Evolutionary conservation across 2,888 invertebrate species (phyloP), one percentile per base, ranked within the genome.

Genomic region (Smittia sp.): DNA sequence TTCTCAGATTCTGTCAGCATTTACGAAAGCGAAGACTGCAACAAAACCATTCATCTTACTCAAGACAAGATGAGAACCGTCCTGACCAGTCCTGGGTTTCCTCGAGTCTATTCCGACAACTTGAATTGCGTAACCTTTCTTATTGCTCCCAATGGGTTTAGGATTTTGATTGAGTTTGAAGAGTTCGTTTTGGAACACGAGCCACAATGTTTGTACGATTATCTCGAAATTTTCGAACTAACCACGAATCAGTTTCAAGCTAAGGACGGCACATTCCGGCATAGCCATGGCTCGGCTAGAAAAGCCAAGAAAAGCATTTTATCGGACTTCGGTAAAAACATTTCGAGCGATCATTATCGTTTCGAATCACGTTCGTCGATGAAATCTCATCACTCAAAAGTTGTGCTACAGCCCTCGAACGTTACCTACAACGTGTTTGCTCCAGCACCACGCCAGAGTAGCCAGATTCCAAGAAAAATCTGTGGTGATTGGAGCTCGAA

Each of bases 401-500:
- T 58, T n/a, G 62, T 72, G 32, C 62, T 72, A 9, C 72, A 72
- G 13, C 72, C 72, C 7, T 72, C 72, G 38, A 72, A 72, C 15
- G 22, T 9, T n/a, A 72, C 72, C 24, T 72, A 72, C 13, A 72
- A 72, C 13, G 13, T 25, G 7, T 39, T 62, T 24, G 25, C 62
- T n/a, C 62, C 72, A 25, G 58, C 72, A n/a, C 72, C 72, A 22
- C 58, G 22, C 13, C 39, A 39, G 39, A 73, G 76, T 15, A 78
- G 78, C 1, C 75, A 75, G 11, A 20, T 79, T 41, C 83, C 85
- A 7, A 81, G 85, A 3, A 84, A 88, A 0, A 82, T 89, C 6
- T 93, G 93, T 80, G 93, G 93, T 13, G 90, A 93, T 81, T 92
- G 92, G 91, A 90, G 89, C 77, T 86, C 88, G 27, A 89, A 89